A percentile compares a stretch with the other conserved stretches of the same genome.
Conservation (phyloP, 2,888 invertebrate species). For the Metallyticus violacea region DNA sequence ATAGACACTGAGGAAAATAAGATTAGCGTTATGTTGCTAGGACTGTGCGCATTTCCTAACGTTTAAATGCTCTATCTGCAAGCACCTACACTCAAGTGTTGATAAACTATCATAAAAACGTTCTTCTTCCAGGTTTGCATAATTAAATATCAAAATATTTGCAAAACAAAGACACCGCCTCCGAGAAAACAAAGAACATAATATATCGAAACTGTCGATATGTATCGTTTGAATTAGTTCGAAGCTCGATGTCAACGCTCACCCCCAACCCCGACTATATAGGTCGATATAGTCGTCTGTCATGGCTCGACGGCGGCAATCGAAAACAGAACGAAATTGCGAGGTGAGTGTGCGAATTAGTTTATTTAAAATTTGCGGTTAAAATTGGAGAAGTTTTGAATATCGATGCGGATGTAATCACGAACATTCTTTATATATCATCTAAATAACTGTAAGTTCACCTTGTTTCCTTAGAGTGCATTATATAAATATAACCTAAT, state of each 20-base stretch:
- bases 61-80: not conserved
- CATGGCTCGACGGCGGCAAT: no score
- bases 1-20: not conserved
- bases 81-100: not conserved
- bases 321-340: not conserved
- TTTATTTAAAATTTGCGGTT: not conserved
- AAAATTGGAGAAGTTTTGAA: not conserved
- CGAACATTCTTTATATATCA: not conserved
- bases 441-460: not conserved
- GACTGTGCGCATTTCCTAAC: not conserved
- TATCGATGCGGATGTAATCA: not conserved
- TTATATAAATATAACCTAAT: no score
- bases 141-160: not conserved
- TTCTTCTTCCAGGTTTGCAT: not conserved
- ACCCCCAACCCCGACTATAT: no score
- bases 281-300: not conserved
- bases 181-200: not conserved
- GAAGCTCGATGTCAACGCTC: no score
- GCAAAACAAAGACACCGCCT: not conserved
- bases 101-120: not conserved
- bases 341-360: not conserved
- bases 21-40: not conserved
- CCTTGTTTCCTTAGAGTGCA: no score
- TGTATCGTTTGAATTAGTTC: no score
- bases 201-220: not conserved